Percentiles rank a stretch among this genome's conserved stretches.
phyloP scores from a whole-genome alignment of 2,797 vertebrate genomes.

The Acanthopagrus latus region DNA sequence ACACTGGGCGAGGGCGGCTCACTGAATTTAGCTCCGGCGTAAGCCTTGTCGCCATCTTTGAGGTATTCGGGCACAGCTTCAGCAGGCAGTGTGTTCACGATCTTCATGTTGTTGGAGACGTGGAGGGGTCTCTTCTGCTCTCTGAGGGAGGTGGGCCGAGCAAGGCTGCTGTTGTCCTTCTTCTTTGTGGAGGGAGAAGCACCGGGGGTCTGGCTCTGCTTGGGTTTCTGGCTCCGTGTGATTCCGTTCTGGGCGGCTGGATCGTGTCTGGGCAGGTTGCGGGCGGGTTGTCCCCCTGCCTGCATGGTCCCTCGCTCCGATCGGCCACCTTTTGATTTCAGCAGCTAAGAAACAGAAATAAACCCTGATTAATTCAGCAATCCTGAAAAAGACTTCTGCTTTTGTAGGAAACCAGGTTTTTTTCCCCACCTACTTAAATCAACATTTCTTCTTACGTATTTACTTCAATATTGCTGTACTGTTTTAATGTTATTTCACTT shows the following conservation, averaged over 20 bases:
- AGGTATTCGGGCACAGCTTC: conserved; percentile 79
- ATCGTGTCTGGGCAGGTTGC: conserved; percentile 53
- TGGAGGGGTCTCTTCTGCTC: conserved; percentile 87
- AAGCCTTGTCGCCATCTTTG: conserved; percentile 89
- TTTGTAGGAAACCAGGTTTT: no score
- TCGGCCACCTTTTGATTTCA: conserved; percentile 75
- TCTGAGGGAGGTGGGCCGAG: conserved; percentile 76
- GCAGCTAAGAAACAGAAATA: conserved; percentile 63
- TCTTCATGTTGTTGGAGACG: conserved; percentile 82
- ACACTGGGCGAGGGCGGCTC: conserved; percentile 96
- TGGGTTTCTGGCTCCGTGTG: conserved; percentile 55
- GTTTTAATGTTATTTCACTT: no score
- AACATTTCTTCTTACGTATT: no score
- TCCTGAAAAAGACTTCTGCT: no score
- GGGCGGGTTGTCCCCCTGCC: conserved; percentile 26
- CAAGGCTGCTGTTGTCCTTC: conserved; percentile 82
- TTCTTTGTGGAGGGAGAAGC: conserved; percentile 80
- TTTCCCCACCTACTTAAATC: no score
- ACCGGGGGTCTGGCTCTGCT: conserved; percentile 47
- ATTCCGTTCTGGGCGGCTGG: conserved; percentile 51
- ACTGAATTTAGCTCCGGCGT: conserved; percentile 95
- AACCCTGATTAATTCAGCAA: background rate
- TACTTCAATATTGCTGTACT: no score
- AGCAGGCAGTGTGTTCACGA: conserved; percentile 70
- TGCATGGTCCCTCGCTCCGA: conserved; percentile 65